phyloP scores from a whole-genome alignment of 2,797 vertebrate genomes.

The Coranthus polyacanthus region DNA sequence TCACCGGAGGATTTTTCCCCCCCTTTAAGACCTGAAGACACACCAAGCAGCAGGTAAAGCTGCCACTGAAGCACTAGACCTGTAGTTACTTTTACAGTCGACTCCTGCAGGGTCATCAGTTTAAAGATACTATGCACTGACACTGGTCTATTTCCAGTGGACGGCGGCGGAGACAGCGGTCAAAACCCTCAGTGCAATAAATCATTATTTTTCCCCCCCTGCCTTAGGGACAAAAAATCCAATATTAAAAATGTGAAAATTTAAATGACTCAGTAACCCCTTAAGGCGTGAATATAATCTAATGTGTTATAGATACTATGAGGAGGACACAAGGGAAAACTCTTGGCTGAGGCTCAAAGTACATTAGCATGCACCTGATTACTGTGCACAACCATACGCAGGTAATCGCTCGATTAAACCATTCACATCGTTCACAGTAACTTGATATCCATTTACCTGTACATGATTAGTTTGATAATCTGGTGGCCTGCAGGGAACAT shows the following conservation, averaged over 20 bases:
- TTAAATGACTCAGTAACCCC: slow-evolving; percentile 63
- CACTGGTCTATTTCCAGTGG: slow-evolving; percentile 16
- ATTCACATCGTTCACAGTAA: slow-evolving; percentile 31
- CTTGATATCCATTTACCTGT: slow-evolving; percentile 29
- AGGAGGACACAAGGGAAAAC: slow-evolving; percentile 28
- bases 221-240: slow-evolving; percentile 52
- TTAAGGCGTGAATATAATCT: slow-evolving; percentile 41
- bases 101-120: slow-evolving; percentile 11
- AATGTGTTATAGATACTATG: slow-evolving; percentile 50
- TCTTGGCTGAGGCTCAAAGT: not conserved
- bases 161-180: slow-evolving; percentile 25
- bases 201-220: slow-evolving; percentile 55
- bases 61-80: not conserved
- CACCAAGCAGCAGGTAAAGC: not conserved
- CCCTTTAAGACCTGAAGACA: not conserved
- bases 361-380: slow-evolving; percentile 24
- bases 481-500: slow-evolving; percentile 25
- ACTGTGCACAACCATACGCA: slow-evolving; percentile 5
- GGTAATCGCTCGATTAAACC: slow-evolving; percentile 41
- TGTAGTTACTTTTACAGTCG: not conserved
- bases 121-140: slow-evolving; percentile 17
- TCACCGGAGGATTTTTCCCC: not conserved
- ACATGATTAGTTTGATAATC: slow-evolving; percentile 45
- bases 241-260: slow-evolving; percentile 67
- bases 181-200: slow-evolving; percentile 50